Evolutionary conservation across 2,113 vertebrate genomes (phyloP), one percentile per base, ranked within the genome.

Genomic region (Anhinga rufa): DNA sequence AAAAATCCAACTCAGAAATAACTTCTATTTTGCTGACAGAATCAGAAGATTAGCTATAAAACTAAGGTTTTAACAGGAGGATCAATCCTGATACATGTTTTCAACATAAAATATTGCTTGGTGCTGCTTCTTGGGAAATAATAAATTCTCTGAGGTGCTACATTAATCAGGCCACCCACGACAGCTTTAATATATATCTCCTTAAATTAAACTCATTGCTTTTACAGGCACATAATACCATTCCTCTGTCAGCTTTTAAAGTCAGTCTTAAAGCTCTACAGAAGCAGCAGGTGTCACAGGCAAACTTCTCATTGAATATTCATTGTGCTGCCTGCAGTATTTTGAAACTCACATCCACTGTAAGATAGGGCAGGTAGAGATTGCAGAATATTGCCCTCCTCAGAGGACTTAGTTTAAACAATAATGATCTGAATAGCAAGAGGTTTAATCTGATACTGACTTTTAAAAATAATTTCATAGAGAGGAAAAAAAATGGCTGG

Each of bases 201-300:
- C 76, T 97, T 95, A 97, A 97, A 93, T 60, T 80, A 93, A 97
- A 95, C 86, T 92, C 77, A 95, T 72, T 92, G 92, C 93, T 94
- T 96, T 97, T 95, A 96, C 85, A 86, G 85, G 52, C 69, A 61
- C 44, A 95, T 94, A 93, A 94, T 88, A 80, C 78, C 44, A 78
- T 97, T 92, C 65, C 61, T 92, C 91, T 88, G 61, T 40, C 91
- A 94, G 82, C 85, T 85, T 92, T 96, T 93, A 92, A 93, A 97
- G 54, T 77, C 66, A 65, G 36, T 82, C 69, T 95, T 93, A 78
- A 91, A 95, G 70, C 74, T 89, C 49, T 87, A 42, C n/a, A 65
- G 87, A 82, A 94, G 52, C 77, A 89, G 70, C 54, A 70, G 84
- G 89, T 96, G 85, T 85, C 88, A 93, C 66, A 91, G 58, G 70